Conservation (phyloP, 1,140 invertebrate species). For the Macrobrachium rosenbergii region DNA sequence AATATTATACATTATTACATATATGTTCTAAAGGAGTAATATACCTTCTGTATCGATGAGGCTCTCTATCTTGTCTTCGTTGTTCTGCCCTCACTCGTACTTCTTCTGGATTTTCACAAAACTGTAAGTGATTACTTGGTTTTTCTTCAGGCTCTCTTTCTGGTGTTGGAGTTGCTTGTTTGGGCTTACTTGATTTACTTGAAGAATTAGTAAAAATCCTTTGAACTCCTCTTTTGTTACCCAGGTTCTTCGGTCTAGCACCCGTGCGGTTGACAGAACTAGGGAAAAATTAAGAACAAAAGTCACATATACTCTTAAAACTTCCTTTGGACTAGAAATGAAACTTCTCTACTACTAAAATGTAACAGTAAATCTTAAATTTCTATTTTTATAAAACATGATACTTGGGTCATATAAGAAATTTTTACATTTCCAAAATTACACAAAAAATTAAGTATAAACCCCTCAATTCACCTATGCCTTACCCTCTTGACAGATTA, state of each 20-base stretch:
- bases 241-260: conserved; percentile 14
- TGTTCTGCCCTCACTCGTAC: conserved; percentile 78
- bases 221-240: conserved; percentile 41
- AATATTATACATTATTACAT: no score
- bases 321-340: no score
- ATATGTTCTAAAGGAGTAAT: neutral
- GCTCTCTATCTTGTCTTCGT: conserved; percentile 71
- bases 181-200: conserved; percentile 54
- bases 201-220: conserved; percentile 29
- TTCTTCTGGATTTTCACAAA: conserved; percentile 79
- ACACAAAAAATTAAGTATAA: no score
- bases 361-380: no score
- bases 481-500: no score
- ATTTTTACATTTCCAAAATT: no score
- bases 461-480: no score
- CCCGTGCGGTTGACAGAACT: neutral
- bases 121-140: conserved; percentile 69
- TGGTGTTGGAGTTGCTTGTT: conserved; percentile 64
- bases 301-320: neutral
- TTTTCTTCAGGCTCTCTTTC: conserved; percentile 69
- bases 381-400: no score
- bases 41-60: conserved; percentile 66
- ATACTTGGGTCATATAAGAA: no score
- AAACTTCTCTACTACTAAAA: no score
- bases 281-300: neutral